Conservation (phyloP, 2,797 vertebrate species). For the Sebastes taczanowskii region DNA sequence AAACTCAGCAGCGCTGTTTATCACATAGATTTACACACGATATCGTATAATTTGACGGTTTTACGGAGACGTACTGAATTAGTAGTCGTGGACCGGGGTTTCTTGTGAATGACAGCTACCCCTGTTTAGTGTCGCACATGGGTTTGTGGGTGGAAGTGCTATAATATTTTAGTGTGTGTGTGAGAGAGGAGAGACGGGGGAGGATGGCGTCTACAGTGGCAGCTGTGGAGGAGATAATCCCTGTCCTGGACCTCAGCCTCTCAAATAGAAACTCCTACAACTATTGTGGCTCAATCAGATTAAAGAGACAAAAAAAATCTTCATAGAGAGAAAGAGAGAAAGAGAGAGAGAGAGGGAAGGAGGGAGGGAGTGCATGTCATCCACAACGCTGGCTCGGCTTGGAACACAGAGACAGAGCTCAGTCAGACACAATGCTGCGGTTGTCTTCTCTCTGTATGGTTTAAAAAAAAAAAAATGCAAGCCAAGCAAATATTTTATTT, state of each 20-base stretch:
- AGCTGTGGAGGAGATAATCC: constrained; percentile 82
- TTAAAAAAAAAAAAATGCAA: constrained; percentile 57
- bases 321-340: not conserved
- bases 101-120: constrained; percentile 10
- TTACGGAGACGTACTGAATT: not conserved
- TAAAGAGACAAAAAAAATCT: constrained; percentile 64
- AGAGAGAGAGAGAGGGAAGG: not conserved
- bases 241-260: constrained; percentile 51
- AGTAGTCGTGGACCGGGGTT: not conserved
- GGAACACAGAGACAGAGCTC: constrained; percentile 23
- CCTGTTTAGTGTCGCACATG: constrained; percentile 12
- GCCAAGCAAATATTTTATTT: constrained; percentile 67
- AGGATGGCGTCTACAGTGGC: constrained; percentile 45
- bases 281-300: constrained; percentile 76
- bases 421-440: constrained; percentile 52
- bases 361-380: constrained; percentile 29
- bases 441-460: constrained; percentile 46
- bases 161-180: constrained; percentile 39
- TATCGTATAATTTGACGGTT: not conserved
- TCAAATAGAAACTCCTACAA: constrained; percentile 68
- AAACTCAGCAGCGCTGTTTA: not conserved
- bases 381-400: constrained; percentile 33
- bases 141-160: constrained; percentile 21
- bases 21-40: not conserved
- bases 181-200: not conserved